Evolutionary conservation across 1,140 invertebrate genomes (phyloP).

Genomic region (Aphis craccivora): DNA sequence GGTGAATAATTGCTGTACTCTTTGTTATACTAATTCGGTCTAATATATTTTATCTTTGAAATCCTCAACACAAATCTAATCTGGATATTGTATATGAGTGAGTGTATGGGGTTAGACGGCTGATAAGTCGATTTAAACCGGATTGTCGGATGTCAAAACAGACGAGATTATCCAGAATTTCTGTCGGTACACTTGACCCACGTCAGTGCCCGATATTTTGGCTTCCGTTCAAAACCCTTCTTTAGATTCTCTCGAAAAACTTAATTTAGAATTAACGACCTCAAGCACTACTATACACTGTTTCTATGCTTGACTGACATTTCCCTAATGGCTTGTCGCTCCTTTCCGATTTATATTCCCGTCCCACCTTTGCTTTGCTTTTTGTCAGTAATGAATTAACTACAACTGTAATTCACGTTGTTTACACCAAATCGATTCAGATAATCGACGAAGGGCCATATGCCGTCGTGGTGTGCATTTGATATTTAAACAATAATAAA

Average conservation of each 20-base stretch:
- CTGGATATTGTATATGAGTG: not conserved
- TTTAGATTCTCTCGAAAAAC: slow-evolving; percentile 38
- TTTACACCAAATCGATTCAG: slow-evolving; percentile 28
- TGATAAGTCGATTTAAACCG: slow-evolving; percentile 41
- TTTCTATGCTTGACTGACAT: slow-evolving; percentile 45
- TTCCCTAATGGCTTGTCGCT: slow-evolving; percentile 56
- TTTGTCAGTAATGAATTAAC: slow-evolving; percentile 50
- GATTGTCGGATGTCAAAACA: slow-evolving; percentile 34
- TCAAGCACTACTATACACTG: not conserved
- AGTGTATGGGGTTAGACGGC: not conserved
- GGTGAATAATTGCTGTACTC: not conserved
- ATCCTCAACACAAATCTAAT: not conserved
- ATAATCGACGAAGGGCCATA: not conserved
- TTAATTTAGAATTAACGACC: slow-evolving; percentile 51
- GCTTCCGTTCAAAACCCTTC: slow-evolving; percentile 52
- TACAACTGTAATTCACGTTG: slow-evolving; percentile 41
- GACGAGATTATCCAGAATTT: slow-evolving; percentile 44
- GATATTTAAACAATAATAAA: slow-evolving; percentile 9
- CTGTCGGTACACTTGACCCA: slow-evolving; percentile 50
- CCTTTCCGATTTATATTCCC: slow-evolving; percentile 31
- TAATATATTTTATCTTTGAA: slow-evolving; percentile 13
- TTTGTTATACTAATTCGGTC: not conserved
- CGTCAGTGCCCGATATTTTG: slow-evolving; percentile 53
- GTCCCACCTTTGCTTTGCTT: slow-evolving; percentile 9
- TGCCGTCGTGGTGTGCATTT: not conserved